Evolutionary conservation across 1,140 invertebrate genomes (phyloP), one percentile per base, ranked within the genome.

Genomic region (Bombus pascuorum): DNA sequence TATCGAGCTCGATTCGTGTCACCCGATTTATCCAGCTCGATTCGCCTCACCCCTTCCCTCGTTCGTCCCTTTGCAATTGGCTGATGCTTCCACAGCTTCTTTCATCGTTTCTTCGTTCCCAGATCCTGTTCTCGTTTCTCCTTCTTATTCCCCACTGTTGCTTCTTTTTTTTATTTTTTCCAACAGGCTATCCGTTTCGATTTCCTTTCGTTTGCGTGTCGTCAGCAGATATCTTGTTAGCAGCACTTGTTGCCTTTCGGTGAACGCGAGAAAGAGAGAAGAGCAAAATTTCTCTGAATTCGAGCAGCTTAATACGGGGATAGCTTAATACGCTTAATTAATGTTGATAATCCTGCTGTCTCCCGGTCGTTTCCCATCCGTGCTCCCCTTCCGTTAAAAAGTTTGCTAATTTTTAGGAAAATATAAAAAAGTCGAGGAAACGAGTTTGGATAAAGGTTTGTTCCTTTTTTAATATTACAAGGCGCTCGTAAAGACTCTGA

Each of bases 21-120:
- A 42, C 18, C 65, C 34, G 57, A 87, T 82, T 89, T 83, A 89
- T 88, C 53, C 77, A 15, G 32, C 65, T 70, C 37, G 25, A 71
- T 47, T 72, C 53, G 15, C 22, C 6, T 32, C 44, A 34, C 25
- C 72, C 34, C 44, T 86, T 22, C 25, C 42, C 57, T 81, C 34
- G 13, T 59, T 34, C 59, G 34, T 70, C 37, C 47, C 65, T 76
- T 6, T 39, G 5, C 28, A 8, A 25, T 39, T 42, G 2, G 9
- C 32, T 15, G 25, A 25, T 32, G 4, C n/a, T 2, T 22, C 44
- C 32, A 32, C 53, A 22, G 10, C 25, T 57, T 25, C 15, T 12
- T 28, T 15, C 4, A 1, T 68, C 53, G 18, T 77, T 32, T 62
- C 37, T 70, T 71, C 32, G n/a, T 37, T 65, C 59, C 12, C n/a